phyloP scores from a whole-genome alignment of 1,140 invertebrate genomes.

The Drosophila asahinai region DNA sequence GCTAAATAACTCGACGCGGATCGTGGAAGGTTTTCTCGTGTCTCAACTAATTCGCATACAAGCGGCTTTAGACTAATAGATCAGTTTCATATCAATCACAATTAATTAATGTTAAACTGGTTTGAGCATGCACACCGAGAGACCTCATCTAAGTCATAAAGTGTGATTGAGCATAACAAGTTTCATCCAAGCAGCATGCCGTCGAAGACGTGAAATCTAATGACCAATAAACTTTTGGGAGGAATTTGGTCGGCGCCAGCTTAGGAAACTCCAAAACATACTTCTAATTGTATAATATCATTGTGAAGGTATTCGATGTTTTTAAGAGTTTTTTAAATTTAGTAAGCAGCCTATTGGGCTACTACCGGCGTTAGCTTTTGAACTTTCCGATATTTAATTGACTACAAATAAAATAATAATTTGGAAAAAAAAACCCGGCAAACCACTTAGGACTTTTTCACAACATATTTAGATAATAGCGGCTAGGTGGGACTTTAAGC shows the following conservation, averaged over 20 bases:
- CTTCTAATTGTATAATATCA: not conserved
- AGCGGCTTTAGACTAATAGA: conserved; percentile 66
- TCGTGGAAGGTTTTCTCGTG: conserved; percentile 31
- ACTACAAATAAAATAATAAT: not conserved
- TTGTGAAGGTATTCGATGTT: not conserved
- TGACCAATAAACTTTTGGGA: conserved; percentile 66
- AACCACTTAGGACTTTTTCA: not conserved
- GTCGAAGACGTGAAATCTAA: conserved; percentile 7
- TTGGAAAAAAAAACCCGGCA: not conserved
- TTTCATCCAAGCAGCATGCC: conserved; percentile 25
- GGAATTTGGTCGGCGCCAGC: conserved; percentile 57
- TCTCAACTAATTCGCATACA: conserved; percentile 65
- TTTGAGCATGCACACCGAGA: conserved; percentile 39
- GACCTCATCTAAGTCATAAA: conserved; percentile 2
- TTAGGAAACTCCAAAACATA: not conserved
- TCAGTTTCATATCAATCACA: conserved; percentile 77
- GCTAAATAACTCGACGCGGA: conserved; percentile 20
- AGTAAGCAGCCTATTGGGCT: too few relatives aligned
- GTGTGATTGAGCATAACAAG: conserved; percentile 27
- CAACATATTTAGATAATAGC: not conserved
- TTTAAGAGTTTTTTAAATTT: not conserved
- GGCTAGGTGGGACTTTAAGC: too few relatives aligned
- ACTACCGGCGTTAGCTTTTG: not conserved
- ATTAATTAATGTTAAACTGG: conserved; percentile 63
- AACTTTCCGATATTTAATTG: conserved; percentile 6